Evolutionary conservation across 2,797 vertebrate genomes (phyloP).

Genomic region (Tapera naevia): DNA sequence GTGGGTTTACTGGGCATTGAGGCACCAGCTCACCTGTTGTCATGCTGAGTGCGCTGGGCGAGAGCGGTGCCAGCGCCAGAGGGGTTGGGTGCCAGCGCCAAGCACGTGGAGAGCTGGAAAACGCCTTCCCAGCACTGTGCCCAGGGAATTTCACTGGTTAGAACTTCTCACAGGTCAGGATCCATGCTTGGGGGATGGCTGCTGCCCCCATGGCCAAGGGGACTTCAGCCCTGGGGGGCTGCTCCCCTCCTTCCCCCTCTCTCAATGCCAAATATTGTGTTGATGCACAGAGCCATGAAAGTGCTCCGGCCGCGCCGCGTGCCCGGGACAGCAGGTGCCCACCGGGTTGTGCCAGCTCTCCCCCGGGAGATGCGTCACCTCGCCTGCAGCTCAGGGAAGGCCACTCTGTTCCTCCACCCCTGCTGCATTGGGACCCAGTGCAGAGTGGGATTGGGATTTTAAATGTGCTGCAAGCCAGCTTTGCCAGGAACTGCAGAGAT

Average conservation of each 20-base stretch:
- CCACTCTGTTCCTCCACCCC: accelerated
- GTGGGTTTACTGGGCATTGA: not conserved
- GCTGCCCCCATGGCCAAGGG: not conserved
- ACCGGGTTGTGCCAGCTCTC: not conserved
- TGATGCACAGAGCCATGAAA: not conserved
- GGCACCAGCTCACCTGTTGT: not conserved
- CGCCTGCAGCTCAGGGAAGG: accelerated
- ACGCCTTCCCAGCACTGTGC: not conserved
- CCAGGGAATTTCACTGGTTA: not conserved
- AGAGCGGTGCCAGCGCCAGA: not conserved
- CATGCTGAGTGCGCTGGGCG: accelerated
- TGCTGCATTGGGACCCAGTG: accelerated
- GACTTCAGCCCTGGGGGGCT: not conserved
- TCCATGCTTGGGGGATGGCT: accelerated
- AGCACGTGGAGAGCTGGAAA: not conserved
- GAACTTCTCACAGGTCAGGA: not conserved
- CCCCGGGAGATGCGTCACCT: not conserved
- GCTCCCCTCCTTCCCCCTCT: not conserved
- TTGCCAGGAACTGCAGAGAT: accelerated
- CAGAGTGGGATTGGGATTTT: accelerated
- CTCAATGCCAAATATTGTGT: not conserved
- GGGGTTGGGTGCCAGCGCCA: not conserved
- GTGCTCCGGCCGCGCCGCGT: accelerated
- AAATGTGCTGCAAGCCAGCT: not conserved
- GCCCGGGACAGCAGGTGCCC: not conserved